Conservation (phyloP, 1,140 invertebrate species). For the Pinna nobilis region DNA sequence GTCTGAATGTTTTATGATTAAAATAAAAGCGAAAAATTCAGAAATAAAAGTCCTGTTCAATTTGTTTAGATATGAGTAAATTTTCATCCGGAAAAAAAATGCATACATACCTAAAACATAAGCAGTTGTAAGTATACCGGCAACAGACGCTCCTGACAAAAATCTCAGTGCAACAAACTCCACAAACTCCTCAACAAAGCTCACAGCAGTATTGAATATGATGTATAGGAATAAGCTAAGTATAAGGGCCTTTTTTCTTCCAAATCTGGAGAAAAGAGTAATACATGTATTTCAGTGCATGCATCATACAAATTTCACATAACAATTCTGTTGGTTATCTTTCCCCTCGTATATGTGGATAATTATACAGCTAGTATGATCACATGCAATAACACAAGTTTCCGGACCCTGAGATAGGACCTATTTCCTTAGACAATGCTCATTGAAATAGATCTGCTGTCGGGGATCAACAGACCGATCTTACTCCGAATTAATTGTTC, state of each 20-base stretch:
- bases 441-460: too few relatives aligned
- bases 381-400: too few relatives aligned
- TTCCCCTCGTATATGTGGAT: too few relatives aligned
- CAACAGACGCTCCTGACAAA: constrained; percentile 34
- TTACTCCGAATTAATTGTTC: too few relatives aligned
- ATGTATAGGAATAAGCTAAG: constrained; percentile 6
- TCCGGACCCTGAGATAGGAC: too few relatives aligned
- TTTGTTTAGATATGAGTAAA: not conserved
- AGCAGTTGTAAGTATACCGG: constrained; percentile 21
- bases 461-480: too few relatives aligned
- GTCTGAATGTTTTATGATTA: too few relatives aligned
- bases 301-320: not conserved
- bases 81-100: too few relatives aligned
- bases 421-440: too few relatives aligned
- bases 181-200: constrained; percentile 23
- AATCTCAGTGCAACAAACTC: constrained; percentile 24
- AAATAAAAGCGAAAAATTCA: constrained; percentile 34
- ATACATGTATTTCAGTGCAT: not conserved
- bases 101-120: constrained; percentile 32
- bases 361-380: too few relatives aligned
- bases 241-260: constrained; percentile 22
- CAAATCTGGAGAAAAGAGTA: constrained; percentile 15
- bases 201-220: constrained; percentile 14
- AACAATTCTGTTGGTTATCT: too few relatives aligned
- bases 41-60: not conserved